Percentiles rank a stretch among this genome's conserved stretches.
phyloP scores from a whole-genome alignment of 1,140 invertebrate genomes.

The Bradysia coprophila region DNA sequence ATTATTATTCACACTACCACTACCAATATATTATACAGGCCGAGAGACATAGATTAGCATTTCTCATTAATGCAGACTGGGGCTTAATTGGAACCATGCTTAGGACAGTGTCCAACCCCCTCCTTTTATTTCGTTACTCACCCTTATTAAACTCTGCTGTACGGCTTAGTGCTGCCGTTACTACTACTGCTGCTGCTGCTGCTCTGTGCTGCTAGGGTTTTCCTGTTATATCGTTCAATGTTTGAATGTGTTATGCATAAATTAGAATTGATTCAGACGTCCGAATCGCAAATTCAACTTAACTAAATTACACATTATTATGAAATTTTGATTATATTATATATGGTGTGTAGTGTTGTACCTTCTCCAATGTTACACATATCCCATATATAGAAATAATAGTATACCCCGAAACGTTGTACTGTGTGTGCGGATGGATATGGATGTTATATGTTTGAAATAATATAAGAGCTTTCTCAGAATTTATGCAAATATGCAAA shows the following conservation, averaged over 20 bases:
- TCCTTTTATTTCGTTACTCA: neutral
- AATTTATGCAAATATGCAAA: neutral
- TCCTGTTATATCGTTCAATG: conserved; percentile 3
- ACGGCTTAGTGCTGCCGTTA: neutral
- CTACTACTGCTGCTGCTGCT: neutral
- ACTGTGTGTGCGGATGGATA: too few species aligned
- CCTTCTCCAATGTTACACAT: neutral
- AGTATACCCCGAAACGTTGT: too few species aligned
- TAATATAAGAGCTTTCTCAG: neutral
- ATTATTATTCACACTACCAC: neutral
- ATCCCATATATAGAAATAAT: neutral
- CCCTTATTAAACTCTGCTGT: conserved; percentile 2
- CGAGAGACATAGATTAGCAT: conserved; percentile 3
- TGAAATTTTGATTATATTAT: neutral
- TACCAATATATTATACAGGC: neutral
- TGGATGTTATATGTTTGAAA: too few species aligned
- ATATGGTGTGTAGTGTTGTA: neutral
- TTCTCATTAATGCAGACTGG: conserved; percentile 5
- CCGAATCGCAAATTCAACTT: conserved; percentile 2
- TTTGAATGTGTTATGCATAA: conserved; percentile 3
- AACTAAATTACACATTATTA: conserved; percentile 1
- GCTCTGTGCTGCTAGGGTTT: neutral
- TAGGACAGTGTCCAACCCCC: conserved; percentile 2
- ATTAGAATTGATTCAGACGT: conserved; percentile 2
- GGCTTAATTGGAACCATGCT: conserved; percentile 4